Conservation (phyloP, 2,113 vertebrate species). For the Xiphophorus couchianus region DNA sequence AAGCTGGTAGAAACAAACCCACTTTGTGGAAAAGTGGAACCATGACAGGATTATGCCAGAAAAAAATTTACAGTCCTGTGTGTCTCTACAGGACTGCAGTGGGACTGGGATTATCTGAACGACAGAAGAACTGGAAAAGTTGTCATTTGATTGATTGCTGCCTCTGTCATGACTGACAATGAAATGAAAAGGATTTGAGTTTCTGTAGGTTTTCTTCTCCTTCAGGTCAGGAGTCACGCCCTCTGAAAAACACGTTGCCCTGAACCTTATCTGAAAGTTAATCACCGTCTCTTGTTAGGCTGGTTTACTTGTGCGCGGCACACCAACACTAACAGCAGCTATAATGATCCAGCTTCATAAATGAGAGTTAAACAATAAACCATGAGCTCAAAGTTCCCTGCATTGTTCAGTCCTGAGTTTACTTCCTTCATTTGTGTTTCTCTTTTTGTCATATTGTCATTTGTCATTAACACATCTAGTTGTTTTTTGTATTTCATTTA, state of each 20-base stretch:
- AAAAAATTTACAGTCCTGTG: neutral
- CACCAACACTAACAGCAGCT: neutral
- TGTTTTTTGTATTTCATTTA: too few relatives aligned
- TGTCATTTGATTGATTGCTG: neutral
- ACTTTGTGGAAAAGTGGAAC: too few relatives aligned
- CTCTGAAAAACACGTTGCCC: constrained; percentile 34
- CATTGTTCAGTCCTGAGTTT: neutral
- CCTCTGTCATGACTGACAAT: neutral
- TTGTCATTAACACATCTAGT: neutral
- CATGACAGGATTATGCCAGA: too few relatives aligned
- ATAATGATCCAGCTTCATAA: neutral
- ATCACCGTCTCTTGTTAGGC: constrained; percentile 13
- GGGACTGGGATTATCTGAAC: neutral
- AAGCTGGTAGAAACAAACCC: too few relatives aligned
- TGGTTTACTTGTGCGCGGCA: neutral
- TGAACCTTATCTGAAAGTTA: constrained; percentile 32
- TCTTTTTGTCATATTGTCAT: neutral
- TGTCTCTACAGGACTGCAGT: neutral
- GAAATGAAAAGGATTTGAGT: constrained; percentile 4
- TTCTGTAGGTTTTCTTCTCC: constrained; percentile 15
- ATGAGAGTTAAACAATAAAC: neutral
- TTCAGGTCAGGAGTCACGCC: constrained; percentile 27
- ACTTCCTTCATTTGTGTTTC: neutral
- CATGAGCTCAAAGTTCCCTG: neutral
- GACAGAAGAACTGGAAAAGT: neutral